A percentile compares a stretch with the other conserved stretches of the same genome.
Conservation (phyloP, 2,888 invertebrate species). For the Pheosia tremula region DNA sequence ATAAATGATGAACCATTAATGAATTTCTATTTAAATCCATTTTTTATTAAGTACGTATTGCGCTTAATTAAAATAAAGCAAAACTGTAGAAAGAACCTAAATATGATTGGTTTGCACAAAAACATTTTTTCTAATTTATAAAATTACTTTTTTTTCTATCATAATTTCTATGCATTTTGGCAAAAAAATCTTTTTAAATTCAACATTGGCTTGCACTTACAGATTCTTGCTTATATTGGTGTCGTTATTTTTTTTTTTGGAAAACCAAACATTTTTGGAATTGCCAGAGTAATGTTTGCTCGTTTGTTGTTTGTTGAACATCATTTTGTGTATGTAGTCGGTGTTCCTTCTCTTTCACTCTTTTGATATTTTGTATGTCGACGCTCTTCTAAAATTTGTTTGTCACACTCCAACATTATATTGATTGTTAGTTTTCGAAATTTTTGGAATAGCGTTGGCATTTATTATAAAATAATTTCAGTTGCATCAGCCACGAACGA, state of each 20-base stretch:
- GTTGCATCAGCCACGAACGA: background rate
- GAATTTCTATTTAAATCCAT: too few species aligned
- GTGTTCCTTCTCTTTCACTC: slow-evolving; percentile 83
- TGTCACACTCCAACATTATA: background rate
- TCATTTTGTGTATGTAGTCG: slow-evolving; percentile 72
- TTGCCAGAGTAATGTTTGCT: slow-evolving; percentile 57
- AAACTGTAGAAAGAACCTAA: slow-evolving; percentile 50
- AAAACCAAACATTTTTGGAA: slow-evolving; percentile 44
- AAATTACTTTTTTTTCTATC: slow-evolving; percentile 43
- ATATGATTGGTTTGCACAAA: slow-evolving; percentile 75
- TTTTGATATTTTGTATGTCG: slow-evolving; percentile 52
- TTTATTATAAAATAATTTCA: slow-evolving; percentile 4
- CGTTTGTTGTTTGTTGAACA: slow-evolving; percentile 55
- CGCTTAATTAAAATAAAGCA: slow-evolving; percentile 33
- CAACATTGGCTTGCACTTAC: slow-evolving; percentile 80
- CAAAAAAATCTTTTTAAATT: slow-evolving; percentile 40
- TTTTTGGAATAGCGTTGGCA: slow-evolving; percentile 42
- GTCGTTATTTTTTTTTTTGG: slow-evolving; percentile 42
- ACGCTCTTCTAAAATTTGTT: slow-evolving; percentile 50
- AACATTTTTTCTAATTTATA: slow-evolving; percentile 37
- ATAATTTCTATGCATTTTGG: slow-evolving; percentile 55
- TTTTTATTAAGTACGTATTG: slow-evolving; percentile 13
- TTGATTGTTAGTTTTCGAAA: background rate
- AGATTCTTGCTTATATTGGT: slow-evolving; percentile 70
- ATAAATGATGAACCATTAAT: too few species aligned